phyloP scores from a whole-genome alignment of 2,888 invertebrate genomes.

The Monopis laevigella region DNA sequence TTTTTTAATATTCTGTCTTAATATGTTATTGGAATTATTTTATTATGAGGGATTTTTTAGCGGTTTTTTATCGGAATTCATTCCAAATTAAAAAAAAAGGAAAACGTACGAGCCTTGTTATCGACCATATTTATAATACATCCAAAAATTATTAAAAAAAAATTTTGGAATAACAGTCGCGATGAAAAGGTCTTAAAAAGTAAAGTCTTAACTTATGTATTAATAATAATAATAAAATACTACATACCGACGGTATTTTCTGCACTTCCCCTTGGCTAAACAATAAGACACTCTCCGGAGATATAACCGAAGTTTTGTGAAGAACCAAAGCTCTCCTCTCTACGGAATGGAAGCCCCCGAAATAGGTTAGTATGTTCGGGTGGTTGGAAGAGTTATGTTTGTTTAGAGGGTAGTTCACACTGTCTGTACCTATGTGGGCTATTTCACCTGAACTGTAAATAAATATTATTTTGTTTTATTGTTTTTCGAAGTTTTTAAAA shows the following conservation, averaged over 20 bases:
- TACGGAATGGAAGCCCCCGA: constrained; percentile 63
- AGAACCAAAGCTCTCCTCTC: constrained; percentile 64
- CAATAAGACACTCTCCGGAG: constrained; percentile 66
- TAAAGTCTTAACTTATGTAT: too few species aligned
- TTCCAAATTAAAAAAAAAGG: too few species aligned
- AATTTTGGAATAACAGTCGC: too few species aligned
- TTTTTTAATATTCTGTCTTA: too few species aligned
- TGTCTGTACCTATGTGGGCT: constrained; percentile 69
- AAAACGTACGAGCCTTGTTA: neutral
- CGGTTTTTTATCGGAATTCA: too few species aligned
- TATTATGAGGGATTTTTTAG: too few species aligned
- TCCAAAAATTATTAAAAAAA: too few species aligned
- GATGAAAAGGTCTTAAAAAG: too few species aligned
- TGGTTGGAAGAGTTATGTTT: constrained; percentile 29
- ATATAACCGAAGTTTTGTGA: constrained; percentile 65
- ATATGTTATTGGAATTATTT: too few species aligned
- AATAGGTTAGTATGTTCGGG: constrained; percentile 61
- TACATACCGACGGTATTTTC: too few species aligned
- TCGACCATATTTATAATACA: neutral
- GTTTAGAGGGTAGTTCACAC: constrained; percentile 67
- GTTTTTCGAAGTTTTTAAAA: neutral
- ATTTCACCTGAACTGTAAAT: constrained; percentile 59
- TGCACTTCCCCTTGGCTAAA: constrained; percentile 51
- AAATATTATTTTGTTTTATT: neutral
- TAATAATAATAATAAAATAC: too few species aligned